phyloP scores from a whole-genome alignment of 2,888 invertebrate species.

The Heliconius charithonia region DNA sequence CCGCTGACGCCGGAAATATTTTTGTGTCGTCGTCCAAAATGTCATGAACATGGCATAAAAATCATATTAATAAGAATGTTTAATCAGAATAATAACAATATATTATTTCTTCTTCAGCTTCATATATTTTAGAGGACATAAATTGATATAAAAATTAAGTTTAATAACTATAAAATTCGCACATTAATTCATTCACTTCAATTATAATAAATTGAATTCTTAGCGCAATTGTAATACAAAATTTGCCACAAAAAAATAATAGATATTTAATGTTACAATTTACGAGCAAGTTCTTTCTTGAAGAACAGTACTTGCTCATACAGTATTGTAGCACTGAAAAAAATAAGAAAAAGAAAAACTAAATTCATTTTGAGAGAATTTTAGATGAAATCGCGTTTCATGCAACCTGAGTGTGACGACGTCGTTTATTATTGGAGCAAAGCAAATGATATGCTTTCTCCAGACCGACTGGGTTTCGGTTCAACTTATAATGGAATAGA shows the following conservation, averaged over 20 bases:
- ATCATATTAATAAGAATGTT: not conserved
- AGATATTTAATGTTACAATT: not conserved
- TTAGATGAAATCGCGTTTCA: constrained; percentile 49
- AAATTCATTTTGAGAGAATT: constrained; percentile 4
- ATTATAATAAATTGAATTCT: not conserved
- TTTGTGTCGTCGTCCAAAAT: constrained; percentile 22
- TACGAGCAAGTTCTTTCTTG: not conserved
- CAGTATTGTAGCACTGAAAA: not conserved
- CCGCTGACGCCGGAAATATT: constrained; percentile 29
- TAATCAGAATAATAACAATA: too few relatives aligned
- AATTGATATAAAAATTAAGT: too few relatives aligned
- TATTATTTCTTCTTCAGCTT: too few relatives aligned
- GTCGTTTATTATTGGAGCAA: constrained; percentile 72
- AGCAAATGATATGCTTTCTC: constrained; percentile 74
- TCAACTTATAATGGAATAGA: constrained; percentile 38
- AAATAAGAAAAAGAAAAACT: not conserved
- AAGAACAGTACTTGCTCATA: not conserved
- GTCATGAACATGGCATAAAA: constrained; percentile 8
- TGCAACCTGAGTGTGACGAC: constrained; percentile 60
- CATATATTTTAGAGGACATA: too few relatives aligned
- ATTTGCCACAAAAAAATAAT: not conserved
- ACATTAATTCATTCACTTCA: not conserved
- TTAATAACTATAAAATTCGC: not conserved
- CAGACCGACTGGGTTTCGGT: constrained; percentile 45
- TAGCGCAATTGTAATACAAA: not conserved